These are phyloP conservation scores for Tethya wilhelma DNA, from an alignment of 37 sponge, comb jelly and placozoan species.

Conservation along the genomic window DNA sequence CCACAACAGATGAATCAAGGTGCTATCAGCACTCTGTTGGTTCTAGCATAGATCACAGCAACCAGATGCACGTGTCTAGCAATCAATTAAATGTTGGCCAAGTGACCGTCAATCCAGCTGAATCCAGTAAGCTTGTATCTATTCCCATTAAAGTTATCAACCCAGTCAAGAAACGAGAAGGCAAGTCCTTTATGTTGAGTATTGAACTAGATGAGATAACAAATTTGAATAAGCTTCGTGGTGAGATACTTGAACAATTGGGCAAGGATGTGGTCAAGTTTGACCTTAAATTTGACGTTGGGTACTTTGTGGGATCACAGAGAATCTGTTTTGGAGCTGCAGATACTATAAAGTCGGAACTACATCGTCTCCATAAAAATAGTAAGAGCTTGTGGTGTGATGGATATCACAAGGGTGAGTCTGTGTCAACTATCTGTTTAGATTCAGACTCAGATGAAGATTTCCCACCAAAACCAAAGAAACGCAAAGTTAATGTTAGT, in stretches of 20 bases:
- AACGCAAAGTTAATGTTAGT: conserved; percentile 3
- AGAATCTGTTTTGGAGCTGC: not conserved
- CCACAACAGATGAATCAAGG: too few relatives aligned
- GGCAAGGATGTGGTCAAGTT: conserved; percentile 14
- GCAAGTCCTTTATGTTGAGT: not conserved
- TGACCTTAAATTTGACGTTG: conserved; percentile 15
- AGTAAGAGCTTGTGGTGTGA: conserved; percentile 11
- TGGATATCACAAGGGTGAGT: not conserved
- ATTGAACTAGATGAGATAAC: not conserved
- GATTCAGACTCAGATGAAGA: conserved; percentile 7
- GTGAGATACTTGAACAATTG: not conserved
- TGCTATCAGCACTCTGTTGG: too few relatives aligned
- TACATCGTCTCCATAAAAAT: not conserved
- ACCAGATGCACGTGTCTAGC: too few relatives aligned
- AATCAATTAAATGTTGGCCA: too few relatives aligned
- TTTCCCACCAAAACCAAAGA: not conserved
- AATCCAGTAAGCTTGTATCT: too few relatives aligned
- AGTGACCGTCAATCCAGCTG: too few relatives aligned
- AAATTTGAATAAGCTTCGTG: not conserved
- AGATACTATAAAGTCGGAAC: not conserved
- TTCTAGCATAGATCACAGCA: too few relatives aligned
- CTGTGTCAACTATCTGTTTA: not conserved
- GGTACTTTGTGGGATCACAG: not conserved
- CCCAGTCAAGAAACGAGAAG: not conserved
- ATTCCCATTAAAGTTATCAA: not conserved